Evolutionary conservation across 2,888 invertebrate species (phyloP).

Genomic region (Abrostola tripartita): DNA sequence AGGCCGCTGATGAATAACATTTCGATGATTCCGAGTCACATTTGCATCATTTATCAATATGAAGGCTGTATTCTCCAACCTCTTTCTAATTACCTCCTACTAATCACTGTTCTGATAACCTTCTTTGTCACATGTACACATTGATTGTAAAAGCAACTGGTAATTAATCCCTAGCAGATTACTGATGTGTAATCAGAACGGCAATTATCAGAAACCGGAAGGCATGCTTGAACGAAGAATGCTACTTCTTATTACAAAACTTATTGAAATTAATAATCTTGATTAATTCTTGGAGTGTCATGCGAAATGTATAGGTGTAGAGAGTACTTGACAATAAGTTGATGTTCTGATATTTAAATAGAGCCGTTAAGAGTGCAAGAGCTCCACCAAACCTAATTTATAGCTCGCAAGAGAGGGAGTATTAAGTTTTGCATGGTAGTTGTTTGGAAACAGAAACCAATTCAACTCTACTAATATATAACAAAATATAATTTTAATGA

Average conservation of each 20-base stretch:
- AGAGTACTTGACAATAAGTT: background rate
- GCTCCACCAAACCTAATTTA: too few species aligned
- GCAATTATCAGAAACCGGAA: slow-evolving; percentile 5
- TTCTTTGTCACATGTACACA: background rate
- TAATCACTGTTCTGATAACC: background rate
- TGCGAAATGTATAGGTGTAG: background rate
- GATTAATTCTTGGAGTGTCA: background rate
- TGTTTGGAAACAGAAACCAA: too few species aligned
- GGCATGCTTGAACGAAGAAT: background rate
- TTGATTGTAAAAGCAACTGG: background rate
- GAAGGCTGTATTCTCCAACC: background rate
- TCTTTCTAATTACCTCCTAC: background rate
- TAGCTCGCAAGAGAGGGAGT: too few species aligned
- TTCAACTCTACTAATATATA: too few species aligned
- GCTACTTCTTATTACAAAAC: background rate
- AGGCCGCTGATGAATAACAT: too few species aligned
- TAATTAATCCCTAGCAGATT: slow-evolving; percentile 1
- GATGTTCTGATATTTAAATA: too few species aligned
- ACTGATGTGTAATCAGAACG: background rate
- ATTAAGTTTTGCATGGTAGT: too few species aligned
- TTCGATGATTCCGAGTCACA: too few species aligned
- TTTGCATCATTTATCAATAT: background rate
- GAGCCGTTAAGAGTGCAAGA: too few species aligned
- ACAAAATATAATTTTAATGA: too few species aligned
- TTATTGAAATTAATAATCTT: background rate